Evolutionary conservation across 2,888 invertebrate species (phyloP).

Genomic region (Agrotis exclamationis): DNA sequence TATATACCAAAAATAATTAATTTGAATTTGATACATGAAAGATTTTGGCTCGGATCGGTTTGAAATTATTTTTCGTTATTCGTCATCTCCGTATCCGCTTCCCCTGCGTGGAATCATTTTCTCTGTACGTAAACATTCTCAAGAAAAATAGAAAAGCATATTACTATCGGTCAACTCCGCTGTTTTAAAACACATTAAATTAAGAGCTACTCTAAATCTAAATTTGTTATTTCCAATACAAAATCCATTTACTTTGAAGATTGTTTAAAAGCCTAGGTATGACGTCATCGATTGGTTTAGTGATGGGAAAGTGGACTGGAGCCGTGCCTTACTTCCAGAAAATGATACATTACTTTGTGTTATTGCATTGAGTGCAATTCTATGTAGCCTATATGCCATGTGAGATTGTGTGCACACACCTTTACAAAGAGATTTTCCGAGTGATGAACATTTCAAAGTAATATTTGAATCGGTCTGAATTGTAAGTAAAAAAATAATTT

Average conservation of each 20-base stretch:
- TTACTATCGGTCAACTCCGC: constrained; percentile 1
- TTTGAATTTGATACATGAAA: too few relatives aligned
- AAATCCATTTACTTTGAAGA: constrained; percentile 32
- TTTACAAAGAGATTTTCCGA: background rate
- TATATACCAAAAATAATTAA: too few relatives aligned
- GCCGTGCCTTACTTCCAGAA: background rate
- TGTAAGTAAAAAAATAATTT: too few relatives aligned
- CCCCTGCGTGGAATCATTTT: background rate
- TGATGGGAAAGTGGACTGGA: constrained; percentile 3
- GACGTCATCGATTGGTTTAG: constrained; percentile 21
- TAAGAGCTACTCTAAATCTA: constrained; percentile 18
- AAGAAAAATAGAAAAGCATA: constrained; percentile 20
- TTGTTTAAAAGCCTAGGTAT: constrained; percentile 12
- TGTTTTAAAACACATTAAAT: constrained; percentile 23
- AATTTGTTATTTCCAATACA: constrained; percentile 14
- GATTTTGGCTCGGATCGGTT: too few relatives aligned
- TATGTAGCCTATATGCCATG: background rate
- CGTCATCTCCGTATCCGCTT: background rate
- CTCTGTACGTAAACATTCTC: background rate
- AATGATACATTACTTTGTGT: constrained; percentile 2
- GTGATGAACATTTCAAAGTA: background rate
- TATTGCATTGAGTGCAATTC: constrained; percentile 17
- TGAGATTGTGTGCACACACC: background rate
- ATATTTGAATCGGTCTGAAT: too few relatives aligned
- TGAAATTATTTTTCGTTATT: too few relatives aligned